A percentile compares a stretch with the other conserved stretches of the same genome.
Conservation (phyloP, 2,797 vertebrate genomes). For the Alauda arvensis region DNA sequence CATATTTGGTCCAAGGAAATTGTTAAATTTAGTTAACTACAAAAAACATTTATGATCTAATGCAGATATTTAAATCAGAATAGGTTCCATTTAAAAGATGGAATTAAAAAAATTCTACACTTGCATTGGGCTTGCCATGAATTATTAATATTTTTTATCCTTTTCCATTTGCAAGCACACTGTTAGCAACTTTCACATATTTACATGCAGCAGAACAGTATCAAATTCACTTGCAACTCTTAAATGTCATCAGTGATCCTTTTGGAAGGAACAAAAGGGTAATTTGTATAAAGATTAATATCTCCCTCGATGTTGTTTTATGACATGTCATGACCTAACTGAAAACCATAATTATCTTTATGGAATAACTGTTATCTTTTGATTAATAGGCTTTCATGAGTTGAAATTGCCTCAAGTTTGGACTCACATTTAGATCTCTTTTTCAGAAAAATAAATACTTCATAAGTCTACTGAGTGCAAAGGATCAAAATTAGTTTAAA, state of each 20-base stretch:
- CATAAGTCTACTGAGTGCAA: background rate
- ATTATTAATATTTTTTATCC: background rate
- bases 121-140: background rate
- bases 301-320: background rate
- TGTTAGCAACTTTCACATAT: background rate
- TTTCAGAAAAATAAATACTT: slow-evolving; percentile 8
- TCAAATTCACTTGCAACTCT: background rate
- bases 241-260: slow-evolving; percentile 14
- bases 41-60: background rate
- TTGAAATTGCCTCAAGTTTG: background rate
- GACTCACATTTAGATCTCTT: background rate
- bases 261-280: slow-evolving; percentile 16
- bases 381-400: slow-evolving; percentile 4
- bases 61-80: background rate
- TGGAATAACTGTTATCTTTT: slow-evolving; percentile 19
- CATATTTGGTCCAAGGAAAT: background rate
- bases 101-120: background rate
- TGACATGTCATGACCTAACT: slow-evolving; percentile 18
- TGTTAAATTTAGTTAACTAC: background rate
- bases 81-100: background rate
- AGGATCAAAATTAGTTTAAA: background rate
- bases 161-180: background rate
- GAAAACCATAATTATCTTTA: slow-evolving; percentile 23
- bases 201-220: background rate
- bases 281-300: slow-evolving; percentile 38